phyloP scores from a whole-genome alignment of 30 jellyfish, hydroid and myxozoan genomes.

The Hydractinia echinata region DNA sequence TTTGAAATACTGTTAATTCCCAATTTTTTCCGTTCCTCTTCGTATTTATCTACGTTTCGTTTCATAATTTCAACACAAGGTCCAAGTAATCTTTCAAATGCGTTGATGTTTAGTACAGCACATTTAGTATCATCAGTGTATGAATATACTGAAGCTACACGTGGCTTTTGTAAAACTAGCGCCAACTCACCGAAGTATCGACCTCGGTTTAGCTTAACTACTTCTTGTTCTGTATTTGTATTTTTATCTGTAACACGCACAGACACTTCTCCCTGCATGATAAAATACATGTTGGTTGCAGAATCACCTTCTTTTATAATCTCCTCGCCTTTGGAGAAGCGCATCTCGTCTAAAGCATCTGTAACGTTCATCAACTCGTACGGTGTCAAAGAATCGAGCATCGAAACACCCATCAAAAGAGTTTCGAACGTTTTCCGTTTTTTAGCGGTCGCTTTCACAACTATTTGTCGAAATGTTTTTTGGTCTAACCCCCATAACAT shows the following conservation, averaged over 20 bases:
- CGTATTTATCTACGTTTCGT: slow-evolving; percentile 70
- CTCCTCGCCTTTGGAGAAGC: slow-evolving; percentile 45
- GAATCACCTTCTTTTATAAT: slow-evolving; percentile 79
- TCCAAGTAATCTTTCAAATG: slow-evolving; percentile 93
- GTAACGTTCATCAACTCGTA: slow-evolving; percentile 94
- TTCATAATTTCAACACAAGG: slow-evolving; percentile 96
- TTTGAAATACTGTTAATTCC: slow-evolving; percentile 60
- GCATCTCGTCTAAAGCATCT: slow-evolving; percentile 70
- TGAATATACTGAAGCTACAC: slow-evolving; percentile 88
- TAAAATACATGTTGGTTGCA: slow-evolving; percentile 81
- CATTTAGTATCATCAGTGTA: slow-evolving; percentile 50
- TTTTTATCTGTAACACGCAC: slow-evolving; percentile 62
- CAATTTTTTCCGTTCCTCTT: slow-evolving; percentile 72
- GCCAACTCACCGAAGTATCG: slow-evolving; percentile 95
- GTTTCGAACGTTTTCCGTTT: slow-evolving; percentile 75
- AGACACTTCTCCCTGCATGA: slow-evolving; percentile 80
- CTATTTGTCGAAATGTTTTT: slow-evolving; percentile 71
- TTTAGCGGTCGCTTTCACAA: slow-evolving; percentile 89
- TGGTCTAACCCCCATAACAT: slow-evolving; percentile 96
- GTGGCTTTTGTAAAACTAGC: slow-evolving; percentile 78
- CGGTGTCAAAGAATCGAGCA: slow-evolving; percentile 69
- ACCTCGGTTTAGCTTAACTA: slow-evolving; percentile 66
- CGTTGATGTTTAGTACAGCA: slow-evolving; percentile 83
- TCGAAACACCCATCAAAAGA: slow-evolving; percentile 69
- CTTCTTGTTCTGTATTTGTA: slow-evolving; percentile 56